Evolutionary conservation across 2,888 invertebrate species (phyloP).

Genomic region (Ptychoptera contaminata): DNA sequence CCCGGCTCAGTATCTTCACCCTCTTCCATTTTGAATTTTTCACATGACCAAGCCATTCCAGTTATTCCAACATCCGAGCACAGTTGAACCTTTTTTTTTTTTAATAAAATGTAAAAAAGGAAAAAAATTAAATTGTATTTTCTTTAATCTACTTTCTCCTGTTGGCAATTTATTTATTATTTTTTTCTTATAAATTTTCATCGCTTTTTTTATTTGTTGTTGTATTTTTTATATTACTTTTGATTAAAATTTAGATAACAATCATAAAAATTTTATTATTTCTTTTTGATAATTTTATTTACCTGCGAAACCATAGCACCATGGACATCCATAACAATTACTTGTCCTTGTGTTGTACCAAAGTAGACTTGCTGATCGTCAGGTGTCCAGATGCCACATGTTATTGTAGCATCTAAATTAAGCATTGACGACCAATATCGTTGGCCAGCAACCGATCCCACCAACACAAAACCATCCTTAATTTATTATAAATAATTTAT

Average conservation of each 20-base stretch:
- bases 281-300: too few relatives aligned
- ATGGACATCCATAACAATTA: slow-evolving; percentile 93
- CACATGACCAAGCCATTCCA: slow-evolving; percentile 92
- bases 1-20: slow-evolving; percentile 56
- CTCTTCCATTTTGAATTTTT: slow-evolving; percentile 96
- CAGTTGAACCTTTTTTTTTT: slow-evolving; percentile 41
- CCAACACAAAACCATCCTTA: slow-evolving; percentile 93
- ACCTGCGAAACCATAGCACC: slow-evolving; percentile 86
- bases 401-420: slow-evolving; percentile 83
- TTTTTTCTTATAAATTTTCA: too few relatives aligned
- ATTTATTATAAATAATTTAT: slow-evolving; percentile 11
- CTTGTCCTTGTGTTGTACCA: slow-evolving; percentile 85
- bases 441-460: slow-evolving; percentile 94
- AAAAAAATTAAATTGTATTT: too few relatives aligned
- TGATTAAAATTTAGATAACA: slow-evolving; percentile 21
- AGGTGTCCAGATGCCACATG: slow-evolving; percentile 96
- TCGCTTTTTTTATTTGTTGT: too few relatives aligned
- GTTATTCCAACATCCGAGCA: slow-evolving; percentile 74
- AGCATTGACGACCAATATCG: slow-evolving; percentile 97
- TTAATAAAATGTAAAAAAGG: too few relatives aligned
- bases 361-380: slow-evolving; percentile 96
- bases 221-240: too few relatives aligned
- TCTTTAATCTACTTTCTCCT: too few relatives aligned
- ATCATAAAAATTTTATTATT: slow-evolving; percentile 15
- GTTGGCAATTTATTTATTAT: too few relatives aligned